These are phyloP conservation scores for Eretmocerus hayati DNA, from an alignment of 2,888 invertebrate genomes.

Conservation along the genomic window DNA sequence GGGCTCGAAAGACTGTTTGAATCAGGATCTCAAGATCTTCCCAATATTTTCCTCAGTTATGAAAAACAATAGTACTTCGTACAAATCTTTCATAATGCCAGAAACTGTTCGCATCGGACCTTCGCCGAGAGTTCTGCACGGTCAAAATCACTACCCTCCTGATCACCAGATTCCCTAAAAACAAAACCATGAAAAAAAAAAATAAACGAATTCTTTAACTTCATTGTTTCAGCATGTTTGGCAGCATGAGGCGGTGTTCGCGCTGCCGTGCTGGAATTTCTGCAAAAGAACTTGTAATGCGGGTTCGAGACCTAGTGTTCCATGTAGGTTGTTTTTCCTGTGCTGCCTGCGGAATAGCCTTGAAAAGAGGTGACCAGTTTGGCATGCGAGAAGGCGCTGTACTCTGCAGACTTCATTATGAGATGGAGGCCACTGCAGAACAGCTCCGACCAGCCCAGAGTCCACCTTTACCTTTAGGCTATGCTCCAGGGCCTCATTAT, in stretches of 20 bases:
- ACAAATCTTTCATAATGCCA: too few relatives aligned
- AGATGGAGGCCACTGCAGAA: slow-evolving; percentile 51
- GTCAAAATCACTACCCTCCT: too few relatives aligned
- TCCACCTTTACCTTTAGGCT: slow-evolving; percentile 43
- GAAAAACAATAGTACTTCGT: too few relatives aligned
- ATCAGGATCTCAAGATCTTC: too few relatives aligned
- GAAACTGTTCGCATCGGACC: too few relatives aligned
- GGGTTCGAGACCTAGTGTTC: slow-evolving; percentile 85
- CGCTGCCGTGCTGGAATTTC: slow-evolving; percentile 84
- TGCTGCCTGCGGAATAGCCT: slow-evolving; percentile 74
- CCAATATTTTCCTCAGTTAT: too few relatives aligned
- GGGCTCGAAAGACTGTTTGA: too few relatives aligned
- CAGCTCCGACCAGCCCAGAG: slow-evolving; percentile 43
- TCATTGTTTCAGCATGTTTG: slow-evolving; percentile 75
- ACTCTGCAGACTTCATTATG: slow-evolving; percentile 74
- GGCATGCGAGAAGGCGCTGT: slow-evolving; percentile 84
- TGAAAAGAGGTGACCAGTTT: slow-evolving; percentile 92
- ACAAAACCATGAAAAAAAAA: too few relatives aligned
- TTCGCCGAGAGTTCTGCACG: too few relatives aligned
- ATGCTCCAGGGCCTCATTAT: slow-evolving; percentile 44
- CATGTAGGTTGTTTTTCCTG: slow-evolving; percentile 94
- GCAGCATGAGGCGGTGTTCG: slow-evolving; percentile 74
- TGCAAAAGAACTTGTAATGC: slow-evolving; percentile 90
- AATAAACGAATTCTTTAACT: too few relatives aligned
- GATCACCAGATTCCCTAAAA: too few relatives aligned